A percentile compares a stretch with the other conserved stretches of the same genome.
Evolutionary conservation across 2,888 invertebrate genomes (phyloP).

Genomic region (Hanleya hanleyi): DNA sequence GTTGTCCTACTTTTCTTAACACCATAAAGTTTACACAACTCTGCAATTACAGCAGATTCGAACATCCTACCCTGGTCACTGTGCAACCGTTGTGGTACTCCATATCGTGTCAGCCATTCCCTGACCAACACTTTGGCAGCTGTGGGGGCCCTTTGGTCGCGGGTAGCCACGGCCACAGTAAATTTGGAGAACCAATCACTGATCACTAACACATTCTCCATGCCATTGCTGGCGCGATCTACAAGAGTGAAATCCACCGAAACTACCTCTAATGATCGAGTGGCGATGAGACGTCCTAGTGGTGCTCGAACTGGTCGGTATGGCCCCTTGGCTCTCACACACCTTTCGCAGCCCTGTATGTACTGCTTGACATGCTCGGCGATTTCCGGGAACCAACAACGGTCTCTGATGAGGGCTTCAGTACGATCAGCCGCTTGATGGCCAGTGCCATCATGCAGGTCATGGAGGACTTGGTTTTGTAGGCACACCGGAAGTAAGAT

Average conservation of each 20-base stretch:
- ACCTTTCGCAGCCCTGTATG: neutral
- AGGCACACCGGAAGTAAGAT: neutral
- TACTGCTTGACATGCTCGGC: neutral
- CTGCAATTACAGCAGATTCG: neutral
- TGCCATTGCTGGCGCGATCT: neutral
- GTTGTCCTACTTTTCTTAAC: slow-evolving; percentile 19
- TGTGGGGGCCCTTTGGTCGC: slow-evolving; percentile 20
- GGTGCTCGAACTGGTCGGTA: neutral
- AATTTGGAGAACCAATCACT: neutral
- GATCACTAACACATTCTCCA: neutral
- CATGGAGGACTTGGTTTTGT: neutral
- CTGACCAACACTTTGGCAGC: slow-evolving; percentile 18
- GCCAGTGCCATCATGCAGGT: neutral
- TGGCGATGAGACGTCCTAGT: neutral
- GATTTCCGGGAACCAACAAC: neutral
- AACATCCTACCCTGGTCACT: slow-evolving; percentile 27
- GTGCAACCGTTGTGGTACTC: slow-evolving; percentile 23
- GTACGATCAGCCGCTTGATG: slow-evolving; percentile 8
- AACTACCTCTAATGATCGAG: neutral
- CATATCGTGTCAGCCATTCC: slow-evolving; percentile 25
- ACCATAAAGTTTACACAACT: slow-evolving; percentile 26
- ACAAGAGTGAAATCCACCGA: neutral
- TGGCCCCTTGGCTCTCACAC: neutral
- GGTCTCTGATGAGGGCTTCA: neutral
- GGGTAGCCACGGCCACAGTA: slow-evolving; percentile 11